Conservation (phyloP, 2,797 vertebrate genomes). For the Ctenopoma kingsleyae region DNA sequence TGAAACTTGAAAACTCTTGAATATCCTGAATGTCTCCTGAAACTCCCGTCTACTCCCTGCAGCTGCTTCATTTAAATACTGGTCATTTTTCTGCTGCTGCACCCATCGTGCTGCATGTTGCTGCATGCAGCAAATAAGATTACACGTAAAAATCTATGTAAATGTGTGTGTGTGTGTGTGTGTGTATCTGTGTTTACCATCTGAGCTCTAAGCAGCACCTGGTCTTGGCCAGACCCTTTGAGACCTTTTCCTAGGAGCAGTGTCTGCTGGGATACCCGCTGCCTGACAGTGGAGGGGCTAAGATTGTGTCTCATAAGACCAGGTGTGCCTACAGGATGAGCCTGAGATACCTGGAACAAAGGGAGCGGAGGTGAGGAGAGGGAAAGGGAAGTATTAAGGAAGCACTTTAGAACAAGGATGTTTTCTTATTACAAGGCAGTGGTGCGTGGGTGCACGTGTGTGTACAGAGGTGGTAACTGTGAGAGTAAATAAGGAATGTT, state of each 20-base stretch:
- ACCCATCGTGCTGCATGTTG: neutral
- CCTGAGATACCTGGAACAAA: slow-evolving; percentile 86
- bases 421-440: neutral
- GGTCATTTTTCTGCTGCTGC: slow-evolving; percentile 8
- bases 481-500: too few relatives aligned
- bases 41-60: neutral
- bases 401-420: neutral
- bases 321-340: slow-evolving; percentile 88
- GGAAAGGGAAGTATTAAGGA: neutral
- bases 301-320: slow-evolving; percentile 90
- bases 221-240: slow-evolving; percentile 92
- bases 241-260: slow-evolving; percentile 94
- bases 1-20: neutral
- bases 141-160: slow-evolving; percentile 15
- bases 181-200: slow-evolving; percentile 87
- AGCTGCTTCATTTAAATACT: slow-evolving; percentile 27
- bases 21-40: neutral
- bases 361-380: neutral
- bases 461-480: too few relatives aligned
- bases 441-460: neutral
- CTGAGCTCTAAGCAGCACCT: slow-evolving; percentile 96
- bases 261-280: slow-evolving; percentile 91
- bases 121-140: neutral
- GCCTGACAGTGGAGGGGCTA: slow-evolving; percentile 87
- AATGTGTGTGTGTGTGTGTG: slow-evolving; percentile 10